Evolutionary conservation across 2,888 invertebrate species (phyloP).

Genomic region (Microplitis manilae): DNA sequence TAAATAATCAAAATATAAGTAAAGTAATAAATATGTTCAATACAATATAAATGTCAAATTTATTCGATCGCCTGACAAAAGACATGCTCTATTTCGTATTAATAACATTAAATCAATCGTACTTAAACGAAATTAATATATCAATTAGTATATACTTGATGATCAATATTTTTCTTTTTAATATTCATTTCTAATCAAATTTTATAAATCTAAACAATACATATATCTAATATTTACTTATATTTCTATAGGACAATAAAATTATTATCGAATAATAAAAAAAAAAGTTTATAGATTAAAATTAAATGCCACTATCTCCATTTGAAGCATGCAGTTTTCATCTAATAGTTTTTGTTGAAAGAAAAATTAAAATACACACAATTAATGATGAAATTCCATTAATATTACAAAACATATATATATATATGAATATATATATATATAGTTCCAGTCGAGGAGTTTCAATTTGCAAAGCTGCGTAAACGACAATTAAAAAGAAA

Average conservation of each 20-base stretch:
- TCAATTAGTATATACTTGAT: too few relatives aligned
- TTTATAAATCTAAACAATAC: too few relatives aligned
- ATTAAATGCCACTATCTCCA: not conserved
- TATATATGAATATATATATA: conserved; percentile 42
- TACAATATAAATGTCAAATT: too few relatives aligned
- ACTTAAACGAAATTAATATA: too few relatives aligned
- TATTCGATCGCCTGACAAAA: too few relatives aligned
- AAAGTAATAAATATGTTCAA: too few relatives aligned
- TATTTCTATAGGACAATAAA: not conserved
- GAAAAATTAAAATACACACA: not conserved
- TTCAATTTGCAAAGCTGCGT: conserved; percentile 70
- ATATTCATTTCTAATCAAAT: too few relatives aligned
- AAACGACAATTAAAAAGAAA: conserved; percentile 67
- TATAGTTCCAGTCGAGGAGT: conserved; percentile 70
- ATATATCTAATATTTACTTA: too few relatives aligned
- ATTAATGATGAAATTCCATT: not conserved
- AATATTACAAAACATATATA: not conserved
- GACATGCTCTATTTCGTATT: too few relatives aligned
- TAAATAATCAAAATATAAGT: too few relatives aligned
- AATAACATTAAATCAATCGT: too few relatives aligned
- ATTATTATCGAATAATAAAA: not conserved
- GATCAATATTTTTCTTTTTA: too few relatives aligned
- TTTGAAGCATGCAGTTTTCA: not conserved
- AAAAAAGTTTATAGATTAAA: not conserved
- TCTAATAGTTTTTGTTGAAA: not conserved